A percentile compares a stretch with the other conserved stretches of the same genome.
Conservation (phyloP, 2,797 vertebrate species). For the Pipistrellus pipistrellus region DNA sequence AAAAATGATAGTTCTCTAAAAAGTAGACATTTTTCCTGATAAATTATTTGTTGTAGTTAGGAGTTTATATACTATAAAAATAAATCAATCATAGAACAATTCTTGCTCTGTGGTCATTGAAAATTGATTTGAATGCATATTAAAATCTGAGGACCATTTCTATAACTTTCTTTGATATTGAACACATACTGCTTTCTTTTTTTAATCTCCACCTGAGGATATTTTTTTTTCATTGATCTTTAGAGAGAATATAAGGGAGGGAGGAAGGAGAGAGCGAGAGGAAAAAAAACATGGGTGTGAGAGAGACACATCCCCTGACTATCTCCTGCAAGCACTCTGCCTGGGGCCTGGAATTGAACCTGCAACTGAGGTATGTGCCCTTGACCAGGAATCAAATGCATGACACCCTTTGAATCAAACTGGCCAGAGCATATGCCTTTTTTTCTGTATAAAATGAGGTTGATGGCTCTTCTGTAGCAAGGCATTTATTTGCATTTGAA, state of each 20-base stretch:
- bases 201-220: no score
- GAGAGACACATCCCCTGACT: no score
- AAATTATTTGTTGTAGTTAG: conserved; percentile 10
- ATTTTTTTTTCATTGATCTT: no score
- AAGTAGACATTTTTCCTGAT: conserved; percentile 7
- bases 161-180: background rate
- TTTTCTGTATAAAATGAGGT: background rate
- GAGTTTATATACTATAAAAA: background rate
- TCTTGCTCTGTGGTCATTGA: background rate
- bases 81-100: background rate
- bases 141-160: background rate
- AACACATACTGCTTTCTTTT: background rate
- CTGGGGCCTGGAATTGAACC: no score
- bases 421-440: background rate
- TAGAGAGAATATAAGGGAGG: no score
- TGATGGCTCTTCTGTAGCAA: background rate
- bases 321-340: no score
- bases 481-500: background rate
- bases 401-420: no score
- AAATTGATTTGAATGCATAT: background rate
- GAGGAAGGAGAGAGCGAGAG: no score
- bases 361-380: no score
- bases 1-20: background rate
- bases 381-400: no score
- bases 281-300: no score